Base-by-base conservation (phyloP, 2,113 vertebrate species). In the Hipposideros armiger region DNA sequence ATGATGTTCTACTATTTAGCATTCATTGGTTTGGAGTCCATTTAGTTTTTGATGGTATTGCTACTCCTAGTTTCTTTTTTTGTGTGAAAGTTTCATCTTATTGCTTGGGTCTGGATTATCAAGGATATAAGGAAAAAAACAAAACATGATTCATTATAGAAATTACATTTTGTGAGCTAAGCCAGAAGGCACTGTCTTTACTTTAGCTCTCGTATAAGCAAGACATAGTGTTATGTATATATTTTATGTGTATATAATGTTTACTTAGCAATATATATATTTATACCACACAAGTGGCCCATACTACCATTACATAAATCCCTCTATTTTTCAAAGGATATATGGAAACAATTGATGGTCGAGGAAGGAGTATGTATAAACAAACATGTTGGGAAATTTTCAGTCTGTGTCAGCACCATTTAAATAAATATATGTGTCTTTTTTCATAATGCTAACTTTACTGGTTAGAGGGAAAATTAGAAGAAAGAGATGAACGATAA, bases 131-230 rank as follows among this genome's bases (percentile, higher is more conserved):
- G 87, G 40, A 40, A 84, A 86, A 96, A 98, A 50, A 50, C 97
- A 97, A 98, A 50, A 50, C 97, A 97, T 72, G 92, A 95, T 98
- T 98, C 98, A 98, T 98, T 98, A 98, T 78, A 98, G 97, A 98
- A 98, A 98, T 98, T 98, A 97, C 95, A 96, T 98, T 98, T 98
- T 91, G 95, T 93, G 95, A 96, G 86, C 96, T 97, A 97, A 98
- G 97, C 98, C 98, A 98, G 98, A 97, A 98, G 98, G 98, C 98
- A 98, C 94, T 97, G 82, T 98, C 96, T 98, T 98, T 96, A 72
- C 94, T 86, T 97, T 97, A 86, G 91, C 67, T 98, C 92, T 96
- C 93, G 32, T 97, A 86, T 97, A 98, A 98, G 80, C 96, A 98
- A 97, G 96, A 94, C 86, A 96, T 96, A 96, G 87, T 95, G 89